Percentiles rank a stretch among this genome's conserved stretches.
Conservation (phyloP, 1,140 invertebrate species). For the Orius insidiosus region DNA sequence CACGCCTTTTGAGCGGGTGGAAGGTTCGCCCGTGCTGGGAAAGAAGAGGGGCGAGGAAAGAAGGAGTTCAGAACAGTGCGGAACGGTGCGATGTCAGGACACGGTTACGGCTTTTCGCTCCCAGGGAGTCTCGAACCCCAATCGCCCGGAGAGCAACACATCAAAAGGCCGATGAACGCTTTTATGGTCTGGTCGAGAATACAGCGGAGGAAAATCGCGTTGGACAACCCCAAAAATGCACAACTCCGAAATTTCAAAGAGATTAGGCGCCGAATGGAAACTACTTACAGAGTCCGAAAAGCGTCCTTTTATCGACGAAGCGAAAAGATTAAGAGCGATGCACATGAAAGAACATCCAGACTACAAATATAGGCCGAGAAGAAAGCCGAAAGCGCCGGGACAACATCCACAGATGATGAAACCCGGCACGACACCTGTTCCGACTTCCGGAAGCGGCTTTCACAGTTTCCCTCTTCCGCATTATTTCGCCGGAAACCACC, state of each 20-base stretch:
- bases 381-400: conserved; percentile 70
- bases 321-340: conserved; percentile 71
- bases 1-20: conserved; percentile 9
- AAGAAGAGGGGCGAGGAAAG: neutral
- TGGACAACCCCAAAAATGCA: conserved; percentile 97
- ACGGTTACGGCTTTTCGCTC: conserved; percentile 18
- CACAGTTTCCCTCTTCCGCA: conserved; percentile 35
- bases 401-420: conserved; percentile 24
- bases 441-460: conserved; percentile 28
- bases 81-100: conserved; percentile 13
- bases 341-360: conserved; percentile 89
- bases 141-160: conserved; percentile 31
- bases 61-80: conserved; percentile 1
- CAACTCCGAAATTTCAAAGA: conserved; percentile 90
- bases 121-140: conserved; percentile 11
- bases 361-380: conserved; percentile 72
- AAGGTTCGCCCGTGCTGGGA: conserved; percentile 5
- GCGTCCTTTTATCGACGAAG: conserved; percentile 91
- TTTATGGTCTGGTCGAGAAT: conserved; percentile 82
- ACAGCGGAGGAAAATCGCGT: conserved; percentile 73
- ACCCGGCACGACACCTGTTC: conserved; percentile 34
- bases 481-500: conserved; percentile 36
- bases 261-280: conserved; percentile 88
- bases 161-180: conserved; percentile 78
- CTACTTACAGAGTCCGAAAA: conserved; percentile 77